phyloP scores from a whole-genome alignment of 2,888 invertebrate genomes.

The Polymixis flavicincta region DNA sequence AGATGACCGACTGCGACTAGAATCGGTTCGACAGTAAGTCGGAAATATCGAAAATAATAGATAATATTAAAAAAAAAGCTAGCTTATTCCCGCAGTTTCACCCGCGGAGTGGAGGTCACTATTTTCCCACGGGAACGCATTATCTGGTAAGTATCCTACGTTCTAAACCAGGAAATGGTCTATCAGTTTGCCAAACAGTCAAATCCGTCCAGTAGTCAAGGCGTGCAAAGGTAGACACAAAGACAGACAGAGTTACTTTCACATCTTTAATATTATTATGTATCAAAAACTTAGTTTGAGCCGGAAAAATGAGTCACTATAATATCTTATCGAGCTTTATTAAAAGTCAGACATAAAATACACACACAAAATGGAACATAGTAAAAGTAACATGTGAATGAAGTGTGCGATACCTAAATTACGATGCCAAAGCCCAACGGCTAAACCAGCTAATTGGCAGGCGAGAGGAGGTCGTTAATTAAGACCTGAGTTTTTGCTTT shows the following conservation, averaged over 20 bases:
- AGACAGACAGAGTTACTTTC: background rate
- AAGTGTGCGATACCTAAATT: background rate
- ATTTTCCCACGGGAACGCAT: too few relatives aligned
- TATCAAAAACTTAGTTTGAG: background rate
- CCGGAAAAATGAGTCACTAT: background rate
- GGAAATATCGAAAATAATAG: background rate
- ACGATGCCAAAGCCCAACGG: background rate
- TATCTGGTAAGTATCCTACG: background rate
- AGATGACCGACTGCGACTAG: constrained; percentile 22
- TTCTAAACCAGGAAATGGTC: background rate
- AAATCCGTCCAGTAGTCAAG: background rate
- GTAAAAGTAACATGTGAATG: background rate
- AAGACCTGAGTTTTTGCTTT: background rate
- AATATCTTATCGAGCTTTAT: background rate
- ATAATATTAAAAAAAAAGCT: background rate
- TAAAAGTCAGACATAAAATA: background rate
- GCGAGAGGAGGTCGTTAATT: background rate
- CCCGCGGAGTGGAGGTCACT: background rate
- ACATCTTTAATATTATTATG: background rate
- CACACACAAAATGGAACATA: background rate
- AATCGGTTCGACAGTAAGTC: background rate
- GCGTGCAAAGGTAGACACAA: background rate
- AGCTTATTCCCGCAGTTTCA: background rate
- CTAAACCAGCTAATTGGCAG: background rate
- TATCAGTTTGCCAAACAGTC: background rate